Percentiles rank a stretch among this genome's conserved stretches.
These are phyloP conservation scores for Dallia pectoralis DNA, from an alignment of 2,797 vertebrate species.

Conservation along the genomic window DNA sequence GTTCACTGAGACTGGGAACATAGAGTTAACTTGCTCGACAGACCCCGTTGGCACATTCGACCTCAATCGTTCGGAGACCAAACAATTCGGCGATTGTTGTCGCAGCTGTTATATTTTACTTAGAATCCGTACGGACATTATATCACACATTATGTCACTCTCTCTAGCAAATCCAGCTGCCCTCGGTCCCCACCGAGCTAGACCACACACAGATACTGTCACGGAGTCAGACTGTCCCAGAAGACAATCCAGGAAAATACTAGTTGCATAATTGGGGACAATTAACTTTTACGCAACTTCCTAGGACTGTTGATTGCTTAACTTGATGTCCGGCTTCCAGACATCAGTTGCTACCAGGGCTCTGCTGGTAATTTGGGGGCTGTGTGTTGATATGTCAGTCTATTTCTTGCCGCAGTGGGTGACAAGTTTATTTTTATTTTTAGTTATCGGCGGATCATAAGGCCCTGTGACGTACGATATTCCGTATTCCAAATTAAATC, in stretches of 20 bases:
- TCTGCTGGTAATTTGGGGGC: not conserved
- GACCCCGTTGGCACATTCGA: not conserved
- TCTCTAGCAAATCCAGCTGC: not conserved
- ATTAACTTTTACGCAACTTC: slow-evolving; percentile 73
- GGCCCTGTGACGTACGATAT: not conserved
- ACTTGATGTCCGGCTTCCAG: slow-evolving; percentile 20
- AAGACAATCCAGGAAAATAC: slow-evolving; percentile 60
- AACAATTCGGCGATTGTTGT: not conserved
- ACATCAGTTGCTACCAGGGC: slow-evolving; percentile 19
- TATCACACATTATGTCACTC: not conserved
- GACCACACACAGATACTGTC: slow-evolving; percentile 66
- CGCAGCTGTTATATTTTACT: not conserved
- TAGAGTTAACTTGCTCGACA: not conserved
- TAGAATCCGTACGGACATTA: not conserved
- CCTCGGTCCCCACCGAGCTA: not conserved
- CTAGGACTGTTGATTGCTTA: slow-evolving; percentile 54
- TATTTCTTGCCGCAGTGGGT: not conserved
- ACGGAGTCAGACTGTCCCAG: slow-evolving; percentile 36
- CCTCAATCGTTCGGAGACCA: slow-evolving; percentile 12
- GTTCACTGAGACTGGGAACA: slow-evolving; percentile 1
- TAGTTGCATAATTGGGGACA: slow-evolving; percentile 60
- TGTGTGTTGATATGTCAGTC: not conserved
- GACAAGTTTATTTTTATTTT: not conserved
- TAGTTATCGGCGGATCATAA: not conserved
- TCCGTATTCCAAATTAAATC: not conserved